These are phyloP conservation scores for Cephus sareptanus DNA, from an alignment of 2,888 invertebrate species.

Conservation along the genomic window DNA sequence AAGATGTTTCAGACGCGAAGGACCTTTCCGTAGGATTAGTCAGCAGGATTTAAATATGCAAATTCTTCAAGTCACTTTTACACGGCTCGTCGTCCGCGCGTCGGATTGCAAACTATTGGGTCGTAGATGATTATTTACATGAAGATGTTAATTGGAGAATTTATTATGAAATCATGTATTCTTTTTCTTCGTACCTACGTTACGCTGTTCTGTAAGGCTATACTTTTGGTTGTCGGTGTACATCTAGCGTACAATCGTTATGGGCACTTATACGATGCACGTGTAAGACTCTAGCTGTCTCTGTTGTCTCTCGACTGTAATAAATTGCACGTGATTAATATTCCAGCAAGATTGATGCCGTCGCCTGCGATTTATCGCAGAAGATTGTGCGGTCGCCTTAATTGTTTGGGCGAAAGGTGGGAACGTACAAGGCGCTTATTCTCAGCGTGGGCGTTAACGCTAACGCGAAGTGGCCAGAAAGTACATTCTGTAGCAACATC, in stretches of 20 bases:
- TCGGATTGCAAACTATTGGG: not conserved
- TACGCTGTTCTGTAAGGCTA: not conserved
- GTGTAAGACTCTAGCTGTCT: not conserved
- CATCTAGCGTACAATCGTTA: not conserved
- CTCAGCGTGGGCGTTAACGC: not conserved
- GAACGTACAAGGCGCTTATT: not conserved
- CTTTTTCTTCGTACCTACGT: not conserved
- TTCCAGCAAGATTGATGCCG: not conserved
- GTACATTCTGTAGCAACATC: not conserved
- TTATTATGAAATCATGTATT: not conserved
- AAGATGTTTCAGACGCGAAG: not conserved
- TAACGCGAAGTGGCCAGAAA: not conserved
- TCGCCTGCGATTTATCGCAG: not conserved
- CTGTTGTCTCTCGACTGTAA: constrained; percentile 1
- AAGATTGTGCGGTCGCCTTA: not conserved
- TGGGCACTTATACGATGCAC: not conserved
- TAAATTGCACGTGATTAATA: not conserved
- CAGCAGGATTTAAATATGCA: not conserved
- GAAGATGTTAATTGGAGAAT: not conserved
- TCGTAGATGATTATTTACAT: not conserved
- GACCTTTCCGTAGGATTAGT: not conserved
- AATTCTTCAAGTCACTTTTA: not conserved
- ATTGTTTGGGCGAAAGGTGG: not conserved
- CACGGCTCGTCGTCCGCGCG: not conserved
- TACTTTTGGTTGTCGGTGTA: not conserved